Evolutionary conservation across 2,888 invertebrate genomes (phyloP), one percentile per base, ranked within the genome.

Genomic region (Andrena praecox): DNA sequence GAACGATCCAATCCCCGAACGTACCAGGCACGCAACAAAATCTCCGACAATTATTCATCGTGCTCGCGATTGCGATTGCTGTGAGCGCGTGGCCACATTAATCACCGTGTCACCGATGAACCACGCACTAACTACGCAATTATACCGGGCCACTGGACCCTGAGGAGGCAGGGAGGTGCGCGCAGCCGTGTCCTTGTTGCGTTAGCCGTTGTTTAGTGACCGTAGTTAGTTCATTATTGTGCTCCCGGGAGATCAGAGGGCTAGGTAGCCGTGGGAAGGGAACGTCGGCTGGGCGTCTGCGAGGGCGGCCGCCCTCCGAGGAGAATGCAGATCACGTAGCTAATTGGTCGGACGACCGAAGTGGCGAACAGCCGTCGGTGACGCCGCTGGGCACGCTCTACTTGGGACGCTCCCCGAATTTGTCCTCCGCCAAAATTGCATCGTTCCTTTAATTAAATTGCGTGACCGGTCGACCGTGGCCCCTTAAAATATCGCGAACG

Each of bases 311-410:
- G 4, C 12, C 20, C 12, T 31, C 2, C 8, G 24, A 50, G 52
- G 81, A 69, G 88, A 67, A 91, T 89, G 90, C 91, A 87, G 89
- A 92, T 91, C 91, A 91, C 90, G 89, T 90, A 87, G 85, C 86
- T 85, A 89, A 92, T 92, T 91, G 89, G 82, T 35, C 83, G 89
- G 77, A 85, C 68, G 73, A 75, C 35, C 83, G 62, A 85, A 85
- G 87, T 84, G 85, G 82, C 73, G 62, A 85, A 84, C 85, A 81
- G 74, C 74, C 56, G 80, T 80, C 64, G 63, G 75, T 56, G 69
- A 77, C 62, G 74, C 60, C 8, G 29, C 67, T 29, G 50, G 48
- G 64, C 67, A 42, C 68, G 54, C 33, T 60, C 35, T 70, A 71
- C 69, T 79, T 70, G 35, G 63, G 54, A 68, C 77, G 67, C 56